These are phyloP conservation scores for Platycnemis pennipes DNA, from an alignment of 2,888 invertebrate genomes.

Conservation along the genomic window DNA sequence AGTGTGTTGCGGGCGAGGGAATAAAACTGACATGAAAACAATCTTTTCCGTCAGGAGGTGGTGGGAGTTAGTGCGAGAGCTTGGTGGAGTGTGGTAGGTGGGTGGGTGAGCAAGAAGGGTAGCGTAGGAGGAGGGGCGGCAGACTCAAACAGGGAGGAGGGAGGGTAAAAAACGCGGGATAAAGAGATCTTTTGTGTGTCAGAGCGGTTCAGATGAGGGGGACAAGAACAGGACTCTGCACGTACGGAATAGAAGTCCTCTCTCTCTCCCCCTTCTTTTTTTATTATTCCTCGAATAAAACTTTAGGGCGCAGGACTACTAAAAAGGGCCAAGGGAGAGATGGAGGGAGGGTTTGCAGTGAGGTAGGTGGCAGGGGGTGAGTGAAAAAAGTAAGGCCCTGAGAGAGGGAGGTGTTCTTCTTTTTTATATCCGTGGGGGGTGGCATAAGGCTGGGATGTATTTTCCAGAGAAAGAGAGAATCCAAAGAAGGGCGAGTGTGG, in stretches of 20 bases:
- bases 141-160: neutral
- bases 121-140: neutral
- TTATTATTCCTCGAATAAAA: slow-evolving; percentile 39
- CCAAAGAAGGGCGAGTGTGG: slow-evolving; percentile 37
- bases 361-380: neutral
- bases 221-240: neutral
- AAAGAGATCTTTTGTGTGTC: slow-evolving; percentile 31
- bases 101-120: neutral
- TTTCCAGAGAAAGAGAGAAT: slow-evolving; percentile 51
- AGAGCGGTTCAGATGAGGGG: slow-evolving; percentile 39
- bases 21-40: slow-evolving; percentile 49
- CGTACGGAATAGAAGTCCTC: slow-evolving; percentile 13
- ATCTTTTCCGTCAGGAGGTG: neutral
- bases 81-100: neutral
- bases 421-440: neutral
- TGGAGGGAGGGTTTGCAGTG: neutral
- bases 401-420: neutral
- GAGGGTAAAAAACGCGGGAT: slow-evolving; percentile 2
- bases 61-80: neutral
- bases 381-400: neutral
- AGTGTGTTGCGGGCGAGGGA: slow-evolving; percentile 2
- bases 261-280: neutral
- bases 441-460: neutral
- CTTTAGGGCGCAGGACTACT: neutral
- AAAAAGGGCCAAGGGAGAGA: neutral